These are phyloP conservation scores for Pogonocherus hispidulus DNA, from an alignment of 2,888 invertebrate species.

Conservation along the genomic window DNA sequence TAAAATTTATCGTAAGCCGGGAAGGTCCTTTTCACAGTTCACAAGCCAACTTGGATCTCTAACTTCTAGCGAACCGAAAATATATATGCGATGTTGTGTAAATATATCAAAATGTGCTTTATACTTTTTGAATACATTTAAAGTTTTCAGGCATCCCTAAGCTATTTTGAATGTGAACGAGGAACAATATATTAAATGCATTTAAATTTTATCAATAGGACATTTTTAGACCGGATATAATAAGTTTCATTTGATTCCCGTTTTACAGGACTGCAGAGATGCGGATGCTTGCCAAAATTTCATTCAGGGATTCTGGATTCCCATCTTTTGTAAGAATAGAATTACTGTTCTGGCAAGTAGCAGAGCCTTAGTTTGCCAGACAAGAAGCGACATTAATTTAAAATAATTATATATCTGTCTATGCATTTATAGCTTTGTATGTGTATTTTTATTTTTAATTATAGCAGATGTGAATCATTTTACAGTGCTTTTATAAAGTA, in stretches of 20 bases:
- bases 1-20: no score
- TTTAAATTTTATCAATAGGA: slow-evolving; percentile 49
- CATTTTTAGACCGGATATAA: slow-evolving; percentile 19
- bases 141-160: slow-evolving; percentile 55
- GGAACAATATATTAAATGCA: slow-evolving; percentile 50
- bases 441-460: no score
- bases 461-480: no score
- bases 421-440: no score
- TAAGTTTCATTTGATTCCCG: slow-evolving; percentile 14
- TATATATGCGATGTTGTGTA: slow-evolving; percentile 45
- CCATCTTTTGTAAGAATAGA: no score
- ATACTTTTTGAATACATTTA: slow-evolving; percentile 58
- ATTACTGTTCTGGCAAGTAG: no score
- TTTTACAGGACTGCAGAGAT: background rate
- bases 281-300: background rate
- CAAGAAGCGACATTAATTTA: no score
- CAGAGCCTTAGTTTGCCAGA: no score
- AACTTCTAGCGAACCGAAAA: slow-evolving; percentile 34
- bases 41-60: slow-evolving; percentile 5
- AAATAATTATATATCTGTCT: no score
- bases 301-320: background rate
- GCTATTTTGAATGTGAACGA: slow-evolving; percentile 56
- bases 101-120: slow-evolving; percentile 58
- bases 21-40: background rate
- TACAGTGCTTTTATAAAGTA: no score